Conservation (phyloP, 2,113 vertebrate species). For the Rallus limicola region DNA sequence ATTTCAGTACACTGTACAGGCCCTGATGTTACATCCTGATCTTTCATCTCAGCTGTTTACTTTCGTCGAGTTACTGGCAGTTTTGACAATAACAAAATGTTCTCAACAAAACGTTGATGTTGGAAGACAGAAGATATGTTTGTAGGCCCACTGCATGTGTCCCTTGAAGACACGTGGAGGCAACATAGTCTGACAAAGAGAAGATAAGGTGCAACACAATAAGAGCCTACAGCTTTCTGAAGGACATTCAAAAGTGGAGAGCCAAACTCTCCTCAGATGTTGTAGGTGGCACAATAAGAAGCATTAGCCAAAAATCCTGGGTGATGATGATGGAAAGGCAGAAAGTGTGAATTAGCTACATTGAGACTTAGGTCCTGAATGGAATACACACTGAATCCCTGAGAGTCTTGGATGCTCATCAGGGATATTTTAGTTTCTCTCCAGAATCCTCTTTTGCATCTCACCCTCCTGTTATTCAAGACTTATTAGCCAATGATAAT, state of each 20-base stretch:
- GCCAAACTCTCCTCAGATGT: not conserved
- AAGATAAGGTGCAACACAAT: not conserved
- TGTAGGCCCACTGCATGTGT: not conserved
- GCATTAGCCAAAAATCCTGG: fast-evolving
- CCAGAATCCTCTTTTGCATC: not conserved
- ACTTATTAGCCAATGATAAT: not conserved
- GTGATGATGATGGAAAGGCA: not conserved
- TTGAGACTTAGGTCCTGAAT: not conserved
- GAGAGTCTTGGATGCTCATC: not conserved
- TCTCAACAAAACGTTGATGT: not conserved
- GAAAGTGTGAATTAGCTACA: not conserved
- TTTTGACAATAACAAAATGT: not conserved
- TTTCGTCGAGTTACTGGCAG: not conserved
- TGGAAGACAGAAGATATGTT: not conserved
- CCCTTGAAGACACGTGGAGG: not conserved
- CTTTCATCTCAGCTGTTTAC: not conserved
- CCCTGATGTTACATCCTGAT: not conserved
- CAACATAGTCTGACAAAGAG: not conserved
- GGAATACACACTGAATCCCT: not conserved
- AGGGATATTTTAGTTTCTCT: not conserved
- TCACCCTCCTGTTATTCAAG: not conserved
- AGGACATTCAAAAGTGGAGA: not conserved
- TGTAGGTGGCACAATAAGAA: not conserved
- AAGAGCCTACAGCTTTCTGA: not conserved
- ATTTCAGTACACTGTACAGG: not conserved